Conservation (phyloP, 2,888 invertebrate species). For the Mythimna vitellina region DNA sequence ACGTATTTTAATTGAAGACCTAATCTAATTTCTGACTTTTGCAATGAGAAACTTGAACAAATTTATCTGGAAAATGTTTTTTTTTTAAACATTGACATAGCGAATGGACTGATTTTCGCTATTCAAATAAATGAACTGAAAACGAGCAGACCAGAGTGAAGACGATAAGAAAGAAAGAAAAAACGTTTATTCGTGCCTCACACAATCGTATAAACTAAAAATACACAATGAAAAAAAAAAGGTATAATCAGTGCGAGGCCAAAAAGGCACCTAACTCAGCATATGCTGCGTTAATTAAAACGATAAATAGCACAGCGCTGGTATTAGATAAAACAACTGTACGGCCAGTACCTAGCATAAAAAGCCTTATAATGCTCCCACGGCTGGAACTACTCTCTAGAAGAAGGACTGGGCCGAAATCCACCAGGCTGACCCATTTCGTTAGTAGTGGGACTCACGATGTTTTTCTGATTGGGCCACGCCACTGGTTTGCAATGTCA, state of each 20-base stretch:
- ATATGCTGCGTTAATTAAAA: too few species aligned
- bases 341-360: background rate
- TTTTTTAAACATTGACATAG: background rate
- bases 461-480: background rate
- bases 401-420: too few species aligned
- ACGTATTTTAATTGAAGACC: slow-evolving; percentile 6
- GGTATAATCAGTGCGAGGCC: too few species aligned
- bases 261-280: too few species aligned
- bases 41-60: background rate
- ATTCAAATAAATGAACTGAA: background rate
- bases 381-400: too few species aligned
- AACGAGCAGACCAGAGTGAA: background rate
- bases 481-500: background rate
- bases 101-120: background rate
- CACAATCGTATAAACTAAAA: too few species aligned
- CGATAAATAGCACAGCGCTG: too few species aligned
- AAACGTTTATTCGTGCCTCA: too few species aligned
- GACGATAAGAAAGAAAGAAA: background rate
- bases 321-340: background rate
- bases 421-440: too few species aligned
- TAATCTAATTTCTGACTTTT: slow-evolving; percentile 26
- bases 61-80: slow-evolving; percentile 1
- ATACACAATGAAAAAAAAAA: too few species aligned
- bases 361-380: too few species aligned
- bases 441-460: too few species aligned